Percentiles rank a stretch among this genome's conserved stretches.
These are phyloP conservation scores for Etia nguti DNA, from an alignment of 2,113 vertebrate species.

Conservation along the genomic window DNA sequence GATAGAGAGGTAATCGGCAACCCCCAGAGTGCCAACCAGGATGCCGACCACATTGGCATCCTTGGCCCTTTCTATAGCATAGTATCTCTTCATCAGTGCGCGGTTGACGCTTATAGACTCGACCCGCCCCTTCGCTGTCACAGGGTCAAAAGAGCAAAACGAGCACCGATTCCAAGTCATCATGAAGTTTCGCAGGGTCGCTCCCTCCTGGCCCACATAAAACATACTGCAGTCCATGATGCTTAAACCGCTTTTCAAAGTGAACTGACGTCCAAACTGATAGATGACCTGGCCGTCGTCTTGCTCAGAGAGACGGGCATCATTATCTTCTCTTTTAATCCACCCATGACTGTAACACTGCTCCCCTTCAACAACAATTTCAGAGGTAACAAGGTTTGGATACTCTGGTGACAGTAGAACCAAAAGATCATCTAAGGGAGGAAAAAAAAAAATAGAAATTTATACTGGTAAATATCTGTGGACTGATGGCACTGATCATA, in stretches of 20 bases:
- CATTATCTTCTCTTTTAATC: neutral
- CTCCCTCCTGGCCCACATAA: slow-evolving; percentile 82
- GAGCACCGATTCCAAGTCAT: slow-evolving; percentile 86
- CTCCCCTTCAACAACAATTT: slow-evolving; percentile 60
- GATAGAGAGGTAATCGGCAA: slow-evolving; percentile 77
- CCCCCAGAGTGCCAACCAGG: slow-evolving; percentile 86
- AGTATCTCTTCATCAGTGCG: slow-evolving; percentile 84
- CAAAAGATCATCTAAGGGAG: slow-evolving; percentile 66
- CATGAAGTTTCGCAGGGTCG: slow-evolving; percentile 85
- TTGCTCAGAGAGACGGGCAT: neutral
- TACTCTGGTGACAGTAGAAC: slow-evolving; percentile 66
- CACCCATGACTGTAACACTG: slow-evolving; percentile 33
- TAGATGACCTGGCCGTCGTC: slow-evolving; percentile 15
- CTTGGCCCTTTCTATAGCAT: slow-evolving; percentile 87
- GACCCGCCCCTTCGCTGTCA: slow-evolving; percentile 55
- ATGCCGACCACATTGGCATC: slow-evolving; percentile 89
- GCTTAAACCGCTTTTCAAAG: slow-evolving; percentile 39
- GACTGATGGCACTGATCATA: accelerated
- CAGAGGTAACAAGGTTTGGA: slow-evolving; percentile 74
- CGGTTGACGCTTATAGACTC: slow-evolving; percentile 79
- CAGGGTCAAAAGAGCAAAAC: slow-evolving; percentile 86
- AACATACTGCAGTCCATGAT: slow-evolving; percentile 82
- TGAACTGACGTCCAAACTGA: slow-evolving; percentile 79
- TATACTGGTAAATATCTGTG: neutral
- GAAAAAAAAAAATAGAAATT: neutral